Conservation (phyloP, 2,113 vertebrate species). For the Daphoenositta chrysoptera region DNA sequence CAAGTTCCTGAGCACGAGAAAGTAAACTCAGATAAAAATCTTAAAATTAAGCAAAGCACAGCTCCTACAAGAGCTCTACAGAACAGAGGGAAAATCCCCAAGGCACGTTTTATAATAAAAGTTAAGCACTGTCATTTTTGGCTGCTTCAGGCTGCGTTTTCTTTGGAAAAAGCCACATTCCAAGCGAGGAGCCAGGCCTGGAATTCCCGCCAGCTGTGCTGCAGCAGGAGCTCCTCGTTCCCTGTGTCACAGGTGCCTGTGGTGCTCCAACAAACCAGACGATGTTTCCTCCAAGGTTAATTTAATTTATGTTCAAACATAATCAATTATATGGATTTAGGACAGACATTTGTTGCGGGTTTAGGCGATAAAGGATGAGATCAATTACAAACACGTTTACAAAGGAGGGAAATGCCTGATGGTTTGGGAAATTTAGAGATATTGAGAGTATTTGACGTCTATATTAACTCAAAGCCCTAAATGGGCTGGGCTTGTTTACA, state of each 20-base stretch:
- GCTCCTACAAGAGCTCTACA: fast-evolving
- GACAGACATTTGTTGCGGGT: neutral
- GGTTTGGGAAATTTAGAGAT: slow-evolving; percentile 13
- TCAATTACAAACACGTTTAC: neutral
- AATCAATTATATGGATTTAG: neutral
- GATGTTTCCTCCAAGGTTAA: neutral
- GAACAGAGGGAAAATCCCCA: neutral
- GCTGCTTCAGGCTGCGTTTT: neutral
- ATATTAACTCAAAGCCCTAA: slow-evolving; percentile 48
- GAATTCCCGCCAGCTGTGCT: neutral
- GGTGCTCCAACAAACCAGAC: neutral
- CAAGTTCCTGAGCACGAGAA: neutral
- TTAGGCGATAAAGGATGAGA: neutral
- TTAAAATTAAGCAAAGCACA: neutral
- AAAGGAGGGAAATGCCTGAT: neutral
- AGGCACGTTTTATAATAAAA: fast-evolving
- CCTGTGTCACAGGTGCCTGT: fast-evolving
- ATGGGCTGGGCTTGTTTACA: slow-evolving; percentile 25
- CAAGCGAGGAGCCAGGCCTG: neutral
- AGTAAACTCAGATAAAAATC: neutral
- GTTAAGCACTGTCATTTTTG: neutral
- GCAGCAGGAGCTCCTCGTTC: neutral
- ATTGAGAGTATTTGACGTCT: slow-evolving; percentile 42
- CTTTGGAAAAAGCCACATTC: neutral
- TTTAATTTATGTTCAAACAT: neutral